Evolutionary conservation across 92 coral and sea anemone genomes (phyloP).

Genomic region (Diadumene lineata): DNA sequence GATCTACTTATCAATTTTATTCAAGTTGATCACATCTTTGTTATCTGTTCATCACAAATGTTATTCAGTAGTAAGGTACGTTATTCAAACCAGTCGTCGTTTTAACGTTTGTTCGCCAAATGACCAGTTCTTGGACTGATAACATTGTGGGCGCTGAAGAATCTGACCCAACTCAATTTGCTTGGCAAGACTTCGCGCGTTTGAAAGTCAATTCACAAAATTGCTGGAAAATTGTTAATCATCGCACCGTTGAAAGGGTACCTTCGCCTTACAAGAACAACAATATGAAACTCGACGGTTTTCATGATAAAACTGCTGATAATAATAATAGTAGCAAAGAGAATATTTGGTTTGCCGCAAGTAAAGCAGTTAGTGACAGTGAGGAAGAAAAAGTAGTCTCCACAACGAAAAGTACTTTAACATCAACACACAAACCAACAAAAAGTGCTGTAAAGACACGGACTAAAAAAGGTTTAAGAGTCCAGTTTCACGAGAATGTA

Average conservation of each 20-base stretch:
- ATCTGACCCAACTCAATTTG: not conserved
- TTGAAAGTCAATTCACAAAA: not conserved
- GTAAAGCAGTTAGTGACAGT: not conserved
- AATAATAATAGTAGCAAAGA: not conserved
- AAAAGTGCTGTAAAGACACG: not conserved
- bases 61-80: no score
- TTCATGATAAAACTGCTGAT: not conserved
- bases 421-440: not conserved
- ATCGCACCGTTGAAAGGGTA: not conserved
- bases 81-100: no score
- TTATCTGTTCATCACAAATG: no score
- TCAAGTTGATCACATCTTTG: no score
- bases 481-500: conserved; percentile 3
- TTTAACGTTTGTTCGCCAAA: not conserved
- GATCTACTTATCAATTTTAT: no score
- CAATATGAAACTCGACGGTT: not conserved
- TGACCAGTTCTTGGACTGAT: not conserved
- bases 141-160: not conserved
- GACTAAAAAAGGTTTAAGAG: conserved; percentile 11
- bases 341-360: not conserved
- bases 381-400: not conserved
- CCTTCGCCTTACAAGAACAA: not conserved
- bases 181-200: conserved; percentile 14
- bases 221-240: conserved; percentile 7
- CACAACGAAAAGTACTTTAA: not conserved